Base-by-base conservation (phyloP, 2,888 invertebrate species). In the Xylota sylvarum region DNA sequence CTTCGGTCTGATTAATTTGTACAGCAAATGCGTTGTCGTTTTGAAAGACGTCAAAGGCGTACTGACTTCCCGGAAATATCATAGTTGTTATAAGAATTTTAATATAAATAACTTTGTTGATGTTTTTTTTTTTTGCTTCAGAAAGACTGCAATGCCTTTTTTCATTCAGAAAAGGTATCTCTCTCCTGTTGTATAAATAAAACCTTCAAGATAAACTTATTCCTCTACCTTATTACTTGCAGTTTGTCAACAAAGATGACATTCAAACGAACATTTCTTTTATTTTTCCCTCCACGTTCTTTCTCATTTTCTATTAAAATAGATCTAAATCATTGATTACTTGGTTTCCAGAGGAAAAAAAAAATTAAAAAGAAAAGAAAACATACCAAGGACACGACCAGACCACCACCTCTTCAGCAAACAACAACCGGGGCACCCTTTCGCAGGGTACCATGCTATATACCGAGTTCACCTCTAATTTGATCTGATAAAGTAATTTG, bases 401-500 rank as follows among this genome's bases (percentile, higher is more conserved):
- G 65, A 37, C 70, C 64, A 52, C 69, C 69, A 62, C 50, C 56
- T 58, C 19, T 30, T 58, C 37, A 64, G 46, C 43, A 72, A 67
- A 52, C 55, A 64, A 52, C 67, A 50, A 69, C 52, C 52, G 55
- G 37, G 23, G 23, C 35, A 35, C 43, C 65, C 78, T 12, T 32
- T 52, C 40, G 40, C 4, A 35, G 12, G 7, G 35, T 10, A 23
- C 43, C 46, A 37, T 58, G 17, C 37, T 77, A 46, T 58, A 48
- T 64, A 62, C 55, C 65, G 67, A 83, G 70, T 80, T 87, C 80
- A 83, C 64, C 43, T 87, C 78, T 78, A 88, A 88, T 85, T 85
- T 82, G 88, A 88, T 88, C 88, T 85, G 88, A 88, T 88, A 88
- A 85, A 84, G 85, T 79, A 88, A 88, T 88, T 88, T 88, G 87